Evolutionary conservation across 2,797 vertebrate species (phyloP).

Genomic region (Siniperca scherzeri): DNA sequence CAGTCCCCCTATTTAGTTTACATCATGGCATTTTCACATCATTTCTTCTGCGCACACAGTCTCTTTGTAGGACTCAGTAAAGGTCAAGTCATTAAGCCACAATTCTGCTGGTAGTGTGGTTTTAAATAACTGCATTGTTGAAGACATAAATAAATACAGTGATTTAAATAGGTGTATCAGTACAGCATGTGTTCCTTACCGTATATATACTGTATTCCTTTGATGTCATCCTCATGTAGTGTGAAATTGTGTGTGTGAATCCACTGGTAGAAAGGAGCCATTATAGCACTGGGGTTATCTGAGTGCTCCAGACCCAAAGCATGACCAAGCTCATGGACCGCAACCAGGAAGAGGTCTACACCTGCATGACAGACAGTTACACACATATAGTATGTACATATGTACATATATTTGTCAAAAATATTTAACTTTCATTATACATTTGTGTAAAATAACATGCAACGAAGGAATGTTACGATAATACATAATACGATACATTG

Average conservation of each 20-base stretch:
- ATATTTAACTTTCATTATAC: not conserved
- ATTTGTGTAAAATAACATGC: not conserved
- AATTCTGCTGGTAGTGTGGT: not conserved
- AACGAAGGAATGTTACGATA: not conserved
- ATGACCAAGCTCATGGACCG: constrained; percentile 95
- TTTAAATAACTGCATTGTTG: not conserved
- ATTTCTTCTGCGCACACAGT: not conserved
- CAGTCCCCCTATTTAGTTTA: not conserved
- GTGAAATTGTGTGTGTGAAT: constrained; percentile 93
- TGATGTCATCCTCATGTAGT: constrained; percentile 92
- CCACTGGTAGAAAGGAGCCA: constrained; percentile 98
- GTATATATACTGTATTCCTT: constrained; percentile 95
- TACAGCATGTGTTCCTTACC: constrained; percentile 83
- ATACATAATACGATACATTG: not conserved
- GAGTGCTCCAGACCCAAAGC: constrained; percentile 96
- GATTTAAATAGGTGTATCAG: not conserved
- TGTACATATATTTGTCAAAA: not conserved
- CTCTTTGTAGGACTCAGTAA: not conserved
- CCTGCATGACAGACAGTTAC: constrained; percentile 68
- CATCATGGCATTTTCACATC: not conserved
- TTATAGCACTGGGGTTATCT: constrained; percentile 91
- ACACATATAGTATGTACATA: not conserved
- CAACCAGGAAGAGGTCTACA: constrained; percentile 96
- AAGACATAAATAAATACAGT: not conserved
- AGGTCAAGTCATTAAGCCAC: not conserved